Conservation (phyloP, 2,797 vertebrate genomes). For the Chanos chanos region DNA sequence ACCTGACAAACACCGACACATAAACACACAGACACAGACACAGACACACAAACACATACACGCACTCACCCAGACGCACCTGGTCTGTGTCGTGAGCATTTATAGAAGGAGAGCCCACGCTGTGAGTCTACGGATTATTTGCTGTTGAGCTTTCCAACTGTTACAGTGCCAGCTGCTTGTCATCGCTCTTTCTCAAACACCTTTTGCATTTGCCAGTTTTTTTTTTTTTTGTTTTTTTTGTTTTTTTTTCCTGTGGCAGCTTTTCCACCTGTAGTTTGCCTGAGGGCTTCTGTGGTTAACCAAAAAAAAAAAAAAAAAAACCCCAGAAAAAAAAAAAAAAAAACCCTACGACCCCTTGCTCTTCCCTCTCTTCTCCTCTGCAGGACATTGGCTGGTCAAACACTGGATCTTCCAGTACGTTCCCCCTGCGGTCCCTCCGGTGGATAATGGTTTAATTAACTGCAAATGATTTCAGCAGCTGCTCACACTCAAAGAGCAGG, state of each 20-base stretch:
- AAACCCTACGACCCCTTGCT: constrained; percentile 10
- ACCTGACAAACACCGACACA: constrained; percentile 4
- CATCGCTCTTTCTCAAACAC: constrained; percentile 25
- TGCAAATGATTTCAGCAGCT: constrained; percentile 45
- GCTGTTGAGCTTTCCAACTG: constrained; percentile 22
- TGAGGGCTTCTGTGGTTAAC: constrained; percentile 38
- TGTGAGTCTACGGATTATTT: constrained; percentile 20
- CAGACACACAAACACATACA: neutral
- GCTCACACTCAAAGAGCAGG: constrained; percentile 21
- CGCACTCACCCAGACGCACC: constrained; percentile 4
- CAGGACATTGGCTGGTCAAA: constrained; percentile 25
- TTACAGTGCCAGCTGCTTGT: constrained; percentile 23
- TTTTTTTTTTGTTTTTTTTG: no score
- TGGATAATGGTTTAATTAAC: constrained; percentile 47
- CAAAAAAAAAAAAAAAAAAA: no score
- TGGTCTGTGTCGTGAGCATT: neutral
- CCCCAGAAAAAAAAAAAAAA: no score
- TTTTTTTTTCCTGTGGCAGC: constrained; percentile 29
- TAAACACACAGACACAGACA: constrained; percentile 1
- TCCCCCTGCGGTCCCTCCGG: constrained; percentile 26
- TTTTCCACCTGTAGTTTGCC: constrained; percentile 48
- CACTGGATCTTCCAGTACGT: constrained; percentile 21
- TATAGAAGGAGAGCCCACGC: neutral
- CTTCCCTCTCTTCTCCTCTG: constrained; percentile 9
- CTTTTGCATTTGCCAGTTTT: constrained; percentile 11